Percentiles rank a stretch among this genome's conserved stretches.
These are phyloP conservation scores for Meloe dianella DNA, from an alignment of 2,888 invertebrate genomes.

Conservation along the genomic window DNA sequence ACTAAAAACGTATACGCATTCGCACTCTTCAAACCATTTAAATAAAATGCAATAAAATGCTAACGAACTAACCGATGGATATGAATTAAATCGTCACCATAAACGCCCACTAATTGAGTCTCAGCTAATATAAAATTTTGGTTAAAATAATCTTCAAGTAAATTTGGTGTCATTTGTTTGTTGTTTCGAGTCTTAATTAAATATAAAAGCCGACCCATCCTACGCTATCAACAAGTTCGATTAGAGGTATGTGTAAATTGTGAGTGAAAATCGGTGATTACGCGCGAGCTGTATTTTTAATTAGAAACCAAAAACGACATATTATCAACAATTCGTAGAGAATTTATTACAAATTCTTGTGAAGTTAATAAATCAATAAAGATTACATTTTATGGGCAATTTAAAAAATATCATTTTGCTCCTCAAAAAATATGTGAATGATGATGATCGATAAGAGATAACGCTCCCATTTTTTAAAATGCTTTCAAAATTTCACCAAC, in stretches of 20 bases:
- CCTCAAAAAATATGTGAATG: too few species aligned
- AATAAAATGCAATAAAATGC: conserved; percentile 40
- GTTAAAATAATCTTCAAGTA: not conserved
- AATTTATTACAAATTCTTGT: conserved; percentile 33
- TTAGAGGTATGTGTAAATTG: conserved; percentile 22
- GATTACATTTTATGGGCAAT: conserved; percentile 29
- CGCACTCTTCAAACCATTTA: conserved; percentile 38
- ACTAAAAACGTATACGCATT: conserved; percentile 33
- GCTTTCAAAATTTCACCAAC: conserved; percentile 12
- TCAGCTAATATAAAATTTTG: not conserved
- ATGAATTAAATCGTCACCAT: conserved; percentile 39
- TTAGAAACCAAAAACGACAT: conserved; percentile 25
- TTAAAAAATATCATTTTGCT: too few species aligned
- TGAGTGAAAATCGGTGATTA: conserved; percentile 24
- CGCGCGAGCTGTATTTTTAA: conserved; percentile 30
- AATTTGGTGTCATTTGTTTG: conserved; percentile 11
- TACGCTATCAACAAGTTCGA: conserved; percentile 21
- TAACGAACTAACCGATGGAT: conserved; percentile 35
- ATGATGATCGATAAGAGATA: not conserved
- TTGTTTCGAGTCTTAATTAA: conserved; percentile 27
- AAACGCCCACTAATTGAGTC: conserved; percentile 40
- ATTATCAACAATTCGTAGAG: conserved; percentile 20
- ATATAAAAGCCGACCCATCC: conserved; percentile 23
- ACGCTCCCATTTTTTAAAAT: not conserved
- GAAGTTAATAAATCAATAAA: conserved; percentile 30